phyloP scores from a whole-genome alignment of 1,140 invertebrate genomes.

The Euborellia annulipes region DNA sequence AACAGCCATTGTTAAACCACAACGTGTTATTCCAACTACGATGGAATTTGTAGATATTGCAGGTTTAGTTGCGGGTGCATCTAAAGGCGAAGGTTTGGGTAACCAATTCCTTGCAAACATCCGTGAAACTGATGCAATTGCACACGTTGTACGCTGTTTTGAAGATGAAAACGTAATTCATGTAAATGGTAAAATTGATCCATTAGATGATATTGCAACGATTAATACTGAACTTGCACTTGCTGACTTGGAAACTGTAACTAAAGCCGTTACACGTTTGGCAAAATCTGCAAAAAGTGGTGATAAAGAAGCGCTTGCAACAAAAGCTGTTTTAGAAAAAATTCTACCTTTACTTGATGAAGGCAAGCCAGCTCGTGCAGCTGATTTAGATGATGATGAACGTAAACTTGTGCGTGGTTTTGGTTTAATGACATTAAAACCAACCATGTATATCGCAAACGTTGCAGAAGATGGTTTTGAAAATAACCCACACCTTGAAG shows the following conservation, averaged over 20 bases:
- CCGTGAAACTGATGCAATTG: slow-evolving; percentile 48
- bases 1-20: background rate
- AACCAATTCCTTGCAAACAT: slow-evolving; percentile 61
- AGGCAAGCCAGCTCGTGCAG: background rate
- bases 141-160: slow-evolving; percentile 42
- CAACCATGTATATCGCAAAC: slow-evolving; percentile 54
- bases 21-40: slow-evolving; percentile 35
- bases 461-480: slow-evolving; percentile 54
- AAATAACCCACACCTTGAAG: slow-evolving; percentile 22
- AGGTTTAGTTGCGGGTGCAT: slow-evolving; percentile 54
- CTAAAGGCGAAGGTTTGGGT: slow-evolving; percentile 52
- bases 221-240: slow-evolving; percentile 48
- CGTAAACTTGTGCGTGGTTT: background rate
- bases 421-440: slow-evolving; percentile 47
- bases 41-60: slow-evolving; percentile 57
- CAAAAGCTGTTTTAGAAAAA: background rate
- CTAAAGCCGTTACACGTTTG: slow-evolving; percentile 33
- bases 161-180: slow-evolving; percentile 54
- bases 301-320: background rate
- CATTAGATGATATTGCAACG: slow-evolving; percentile 48
- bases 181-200: slow-evolving; percentile 50
- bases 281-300: slow-evolving; percentile 35
- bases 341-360: background rate
- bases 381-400: background rate
- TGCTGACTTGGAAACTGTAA: slow-evolving; percentile 42